Percentiles rank a stretch among this genome's conserved stretches.
phyloP scores from a whole-genome alignment of 2,888 invertebrate species.

The Phengaris arion region DNA sequence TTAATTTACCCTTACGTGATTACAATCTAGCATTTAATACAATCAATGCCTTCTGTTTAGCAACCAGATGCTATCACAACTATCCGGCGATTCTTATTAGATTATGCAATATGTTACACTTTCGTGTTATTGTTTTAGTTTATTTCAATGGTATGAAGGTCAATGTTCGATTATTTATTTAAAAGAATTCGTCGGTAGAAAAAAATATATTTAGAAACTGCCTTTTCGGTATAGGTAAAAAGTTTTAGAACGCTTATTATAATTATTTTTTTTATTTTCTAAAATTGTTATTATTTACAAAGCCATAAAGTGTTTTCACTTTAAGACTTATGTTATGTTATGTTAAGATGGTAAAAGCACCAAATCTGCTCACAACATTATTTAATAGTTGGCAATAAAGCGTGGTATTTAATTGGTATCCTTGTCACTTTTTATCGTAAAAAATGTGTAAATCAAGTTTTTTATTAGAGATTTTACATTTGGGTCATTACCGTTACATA shows the following conservation, averaged over 20 bases:
- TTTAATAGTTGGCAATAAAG: constrained; percentile 34
- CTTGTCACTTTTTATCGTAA: constrained; percentile 14
- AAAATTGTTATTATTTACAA: not conserved
- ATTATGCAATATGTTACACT: constrained; percentile 63
- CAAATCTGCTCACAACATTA: constrained; percentile 30
- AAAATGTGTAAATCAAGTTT: constrained; percentile 16
- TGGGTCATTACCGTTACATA: not conserved
- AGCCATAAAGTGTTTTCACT: not conserved
- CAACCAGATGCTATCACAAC: constrained; percentile 61
- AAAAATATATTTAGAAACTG: too few species aligned
- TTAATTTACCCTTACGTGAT: constrained; percentile 12
- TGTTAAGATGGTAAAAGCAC: constrained; percentile 32
- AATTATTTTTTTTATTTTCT: not conserved
- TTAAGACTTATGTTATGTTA: not conserved
- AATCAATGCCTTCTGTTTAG: constrained; percentile 46
- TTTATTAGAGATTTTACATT: constrained; percentile 15
- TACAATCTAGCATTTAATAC: constrained; percentile 20
- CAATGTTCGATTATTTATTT: constrained; percentile 1
- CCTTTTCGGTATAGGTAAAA: too few species aligned
- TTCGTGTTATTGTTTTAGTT: constrained; percentile 71
- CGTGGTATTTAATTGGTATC: constrained; percentile 35
- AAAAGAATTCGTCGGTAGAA: too few species aligned
- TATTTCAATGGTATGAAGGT: constrained; percentile 57
- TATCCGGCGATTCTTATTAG: constrained; percentile 74
- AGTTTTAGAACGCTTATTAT: not conserved